Conservation (phyloP, 2,797 vertebrate species). For the Pterois miles region DNA sequence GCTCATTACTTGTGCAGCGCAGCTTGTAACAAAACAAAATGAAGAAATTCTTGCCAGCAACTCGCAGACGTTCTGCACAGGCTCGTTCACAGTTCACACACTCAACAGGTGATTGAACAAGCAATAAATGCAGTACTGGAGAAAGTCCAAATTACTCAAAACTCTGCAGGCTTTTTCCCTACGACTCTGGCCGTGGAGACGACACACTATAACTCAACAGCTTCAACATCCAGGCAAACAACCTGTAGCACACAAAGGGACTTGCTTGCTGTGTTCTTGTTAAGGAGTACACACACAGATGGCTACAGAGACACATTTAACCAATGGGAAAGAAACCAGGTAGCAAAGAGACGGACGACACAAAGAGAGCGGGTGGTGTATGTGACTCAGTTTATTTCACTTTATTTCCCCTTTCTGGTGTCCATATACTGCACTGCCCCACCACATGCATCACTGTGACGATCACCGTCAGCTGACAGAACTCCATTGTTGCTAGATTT, state of each 20-base stretch:
- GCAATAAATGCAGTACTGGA: background rate
- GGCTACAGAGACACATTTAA: background rate
- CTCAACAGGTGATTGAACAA: conserved; percentile 3
- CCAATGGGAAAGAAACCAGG: background rate
- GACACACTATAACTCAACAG: background rate
- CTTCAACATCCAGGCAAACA: background rate
- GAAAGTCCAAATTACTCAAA: background rate
- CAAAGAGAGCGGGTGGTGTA: background rate
- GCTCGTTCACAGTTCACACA: background rate
- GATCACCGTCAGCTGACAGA: background rate
- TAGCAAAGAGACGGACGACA: background rate
- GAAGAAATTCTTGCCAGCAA: background rate
- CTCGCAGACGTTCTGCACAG: background rate
- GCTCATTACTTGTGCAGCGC: background rate
- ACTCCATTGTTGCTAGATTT: background rate
- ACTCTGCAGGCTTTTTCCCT: background rate
- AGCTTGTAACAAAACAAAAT: background rate
- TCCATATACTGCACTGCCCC: background rate
- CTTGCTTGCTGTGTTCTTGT: background rate
- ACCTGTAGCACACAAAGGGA: background rate
- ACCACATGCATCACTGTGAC: background rate
- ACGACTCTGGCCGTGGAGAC: background rate
- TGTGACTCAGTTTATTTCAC: background rate
- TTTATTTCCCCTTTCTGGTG: background rate
- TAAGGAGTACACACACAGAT: background rate